Percentiles rank a stretch among this genome's conserved stretches.
phyloP scores from a whole-genome alignment of 53 echinoderm and acorn worm species.

The Crossaster papposus region DNA sequence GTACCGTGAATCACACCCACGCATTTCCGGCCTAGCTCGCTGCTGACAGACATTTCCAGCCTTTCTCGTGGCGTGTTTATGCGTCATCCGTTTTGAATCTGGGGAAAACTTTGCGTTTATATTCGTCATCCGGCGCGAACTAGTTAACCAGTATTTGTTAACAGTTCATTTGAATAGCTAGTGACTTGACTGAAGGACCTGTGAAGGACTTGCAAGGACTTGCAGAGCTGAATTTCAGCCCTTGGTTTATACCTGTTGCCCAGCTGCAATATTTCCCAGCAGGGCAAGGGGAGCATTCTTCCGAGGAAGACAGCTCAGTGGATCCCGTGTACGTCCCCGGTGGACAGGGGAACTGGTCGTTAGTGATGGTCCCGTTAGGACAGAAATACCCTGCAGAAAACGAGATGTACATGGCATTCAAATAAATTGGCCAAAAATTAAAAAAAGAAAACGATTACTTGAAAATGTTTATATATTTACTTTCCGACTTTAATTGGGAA shows the following conservation, averaged over 20 bases:
- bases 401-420: not conserved
- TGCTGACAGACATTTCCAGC: too few relatives aligned
- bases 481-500: too few relatives aligned
- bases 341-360: constrained; percentile 92
- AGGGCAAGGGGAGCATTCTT: constrained; percentile 84
- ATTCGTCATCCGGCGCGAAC: too few relatives aligned
- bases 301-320: constrained; percentile 79
- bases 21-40: too few relatives aligned
- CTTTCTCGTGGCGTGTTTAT: too few relatives aligned
- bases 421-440: not conserved
- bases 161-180: too few relatives aligned
- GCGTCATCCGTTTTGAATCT: too few relatives aligned
- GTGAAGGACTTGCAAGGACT: not conserved
- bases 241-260: constrained; percentile 76
- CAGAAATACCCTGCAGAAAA: constrained; percentile 86
- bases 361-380: constrained; percentile 94
- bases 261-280: constrained; percentile 90
- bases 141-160: too few relatives aligned
- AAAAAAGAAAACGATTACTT: not conserved
- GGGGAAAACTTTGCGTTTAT: too few relatives aligned
- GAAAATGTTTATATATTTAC: too few relatives aligned
- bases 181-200: too few relatives aligned
- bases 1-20: too few relatives aligned
- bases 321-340: constrained; percentile 88
- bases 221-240: not conserved